Conservation (phyloP, 1,140 invertebrate species). For the Drosophila pectinifera region DNA sequence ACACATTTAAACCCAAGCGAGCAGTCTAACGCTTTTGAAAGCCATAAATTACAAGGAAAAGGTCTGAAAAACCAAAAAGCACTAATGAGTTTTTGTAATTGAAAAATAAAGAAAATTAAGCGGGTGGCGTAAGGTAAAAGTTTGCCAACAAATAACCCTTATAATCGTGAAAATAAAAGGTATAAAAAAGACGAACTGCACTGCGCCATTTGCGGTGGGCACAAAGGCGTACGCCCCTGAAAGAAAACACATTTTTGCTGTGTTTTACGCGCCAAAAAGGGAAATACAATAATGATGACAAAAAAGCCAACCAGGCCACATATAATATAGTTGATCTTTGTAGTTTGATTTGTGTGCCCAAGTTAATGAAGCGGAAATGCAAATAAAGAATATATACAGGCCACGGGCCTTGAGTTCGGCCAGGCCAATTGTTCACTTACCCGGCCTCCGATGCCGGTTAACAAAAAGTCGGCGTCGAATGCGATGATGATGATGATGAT, state of each 20-base stretch:
- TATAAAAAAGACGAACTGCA: conserved; percentile 53
- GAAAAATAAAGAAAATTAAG: conserved; percentile 35
- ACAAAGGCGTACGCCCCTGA: conserved; percentile 42
- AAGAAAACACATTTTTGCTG: conserved; percentile 30
- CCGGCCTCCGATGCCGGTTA: conserved; percentile 27
- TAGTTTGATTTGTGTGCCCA: conserved; percentile 35
- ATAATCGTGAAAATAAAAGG: conserved; percentile 9
- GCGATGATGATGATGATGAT: conserved; percentile 23
- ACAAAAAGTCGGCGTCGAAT: conserved; percentile 37
- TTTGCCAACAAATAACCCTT: conserved; percentile 36
- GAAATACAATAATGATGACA: conserved; percentile 29
- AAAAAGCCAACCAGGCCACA: conserved; percentile 19
- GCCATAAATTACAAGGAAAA: conserved; percentile 62
- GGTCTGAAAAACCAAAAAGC: conserved; percentile 40
- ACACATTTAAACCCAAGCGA: background rate
- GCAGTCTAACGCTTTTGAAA: background rate
- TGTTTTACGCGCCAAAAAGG: conserved; percentile 58
- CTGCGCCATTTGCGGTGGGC: conserved; percentile 58
- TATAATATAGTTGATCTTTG: conserved; percentile 28
- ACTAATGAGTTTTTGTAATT: conserved; percentile 71
- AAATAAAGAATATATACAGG: conserved; percentile 53
- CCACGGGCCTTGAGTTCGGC: conserved; percentile 35
- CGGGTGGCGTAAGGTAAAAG: conserved; percentile 41
- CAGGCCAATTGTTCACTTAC: conserved; percentile 75
- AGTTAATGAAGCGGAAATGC: conserved; percentile 76